Conservation (phyloP, 2,797 vertebrate species). For the Centropyge bicolor region DNA sequence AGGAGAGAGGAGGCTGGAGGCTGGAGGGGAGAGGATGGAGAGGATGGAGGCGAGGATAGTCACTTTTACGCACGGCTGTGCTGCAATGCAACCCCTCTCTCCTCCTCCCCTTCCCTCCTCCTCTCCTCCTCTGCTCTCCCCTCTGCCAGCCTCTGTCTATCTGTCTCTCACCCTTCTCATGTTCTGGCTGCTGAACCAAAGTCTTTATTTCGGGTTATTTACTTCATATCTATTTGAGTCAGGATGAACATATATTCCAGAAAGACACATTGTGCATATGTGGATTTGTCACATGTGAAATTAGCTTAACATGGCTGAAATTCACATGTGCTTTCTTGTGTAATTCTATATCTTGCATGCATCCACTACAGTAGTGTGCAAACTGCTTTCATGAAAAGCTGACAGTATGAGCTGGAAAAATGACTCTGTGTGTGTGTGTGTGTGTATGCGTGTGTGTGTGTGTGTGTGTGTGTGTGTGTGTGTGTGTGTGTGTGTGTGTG, state of each 20-base stretch:
- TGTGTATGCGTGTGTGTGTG: no score
- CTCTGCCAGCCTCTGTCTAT: neutral
- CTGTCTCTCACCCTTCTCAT: constrained; percentile 33
- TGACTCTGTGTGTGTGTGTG: neutral
- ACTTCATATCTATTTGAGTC: no score
- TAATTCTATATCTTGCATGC: neutral
- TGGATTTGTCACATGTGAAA: no score
- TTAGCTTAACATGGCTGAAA: neutral
- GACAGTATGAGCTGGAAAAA: neutral
- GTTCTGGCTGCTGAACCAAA: neutral
- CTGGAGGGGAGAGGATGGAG: constrained; percentile 26
- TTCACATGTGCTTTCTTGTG: neutral
- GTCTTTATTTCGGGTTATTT: no score
- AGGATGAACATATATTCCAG: no score
- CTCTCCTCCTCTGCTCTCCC: constrained; percentile 1
- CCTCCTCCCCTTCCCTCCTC: constrained; percentile 13
- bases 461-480: neutral
- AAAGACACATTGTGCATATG: no score
- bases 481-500: no score
- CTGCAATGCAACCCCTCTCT: constrained; percentile 51
- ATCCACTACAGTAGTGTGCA: neutral
- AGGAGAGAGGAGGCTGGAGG: constrained; percentile 53
- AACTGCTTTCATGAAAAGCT: no score
- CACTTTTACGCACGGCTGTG: constrained; percentile 76
- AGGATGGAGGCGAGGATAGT: constrained; percentile 56